Evolutionary conservation across 2,797 vertebrate species (phyloP).

Genomic region (Fistularia tabacaria): DNA sequence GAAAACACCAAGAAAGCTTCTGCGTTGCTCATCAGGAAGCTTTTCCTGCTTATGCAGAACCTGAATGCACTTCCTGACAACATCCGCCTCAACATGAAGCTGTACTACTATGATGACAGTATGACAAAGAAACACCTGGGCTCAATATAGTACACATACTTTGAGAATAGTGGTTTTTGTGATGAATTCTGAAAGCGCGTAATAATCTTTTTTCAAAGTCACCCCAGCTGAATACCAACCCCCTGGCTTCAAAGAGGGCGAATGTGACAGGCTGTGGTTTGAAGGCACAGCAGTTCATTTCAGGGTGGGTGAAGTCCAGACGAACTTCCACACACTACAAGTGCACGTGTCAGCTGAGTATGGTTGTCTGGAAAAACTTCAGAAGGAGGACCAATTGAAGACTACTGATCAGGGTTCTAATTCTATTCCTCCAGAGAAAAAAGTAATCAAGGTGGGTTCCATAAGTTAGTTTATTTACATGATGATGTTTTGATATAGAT

Average conservation of each 20-base stretch:
- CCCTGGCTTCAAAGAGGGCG: slow-evolving; percentile 76
- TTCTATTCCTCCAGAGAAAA: background rate
- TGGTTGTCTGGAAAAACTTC: slow-evolving; percentile 60
- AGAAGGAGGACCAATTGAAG: slow-evolving; percentile 49
- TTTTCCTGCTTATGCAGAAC: slow-evolving; percentile 91
- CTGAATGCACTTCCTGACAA: slow-evolving; percentile 81
- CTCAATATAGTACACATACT: background rate
- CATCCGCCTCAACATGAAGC: slow-evolving; percentile 87
- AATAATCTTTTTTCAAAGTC: slow-evolving; percentile 50
- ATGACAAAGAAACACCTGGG: slow-evolving; percentile 17
- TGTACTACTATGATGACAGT: slow-evolving; percentile 92
- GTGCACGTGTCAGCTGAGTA: slow-evolving; percentile 70
- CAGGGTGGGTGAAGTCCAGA: slow-evolving; percentile 74
- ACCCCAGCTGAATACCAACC: slow-evolving; percentile 79
- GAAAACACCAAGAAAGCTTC: slow-evolving; percentile 82
- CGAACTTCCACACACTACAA: slow-evolving; percentile 70
- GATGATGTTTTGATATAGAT: too few relatives aligned
- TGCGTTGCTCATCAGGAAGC: slow-evolving; percentile 82
- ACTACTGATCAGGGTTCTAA: slow-evolving; percentile 23
- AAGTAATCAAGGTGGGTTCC: slow-evolving; percentile 16
- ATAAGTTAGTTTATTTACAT: background rate
- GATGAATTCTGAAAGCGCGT: background rate
- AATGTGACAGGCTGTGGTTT: slow-evolving; percentile 74
- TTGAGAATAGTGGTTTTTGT: background rate
- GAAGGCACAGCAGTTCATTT: slow-evolving; percentile 76